phyloP scores from a whole-genome alignment of 2,888 invertebrate genomes.

The Parapristionchus giblindavisi region DNA sequence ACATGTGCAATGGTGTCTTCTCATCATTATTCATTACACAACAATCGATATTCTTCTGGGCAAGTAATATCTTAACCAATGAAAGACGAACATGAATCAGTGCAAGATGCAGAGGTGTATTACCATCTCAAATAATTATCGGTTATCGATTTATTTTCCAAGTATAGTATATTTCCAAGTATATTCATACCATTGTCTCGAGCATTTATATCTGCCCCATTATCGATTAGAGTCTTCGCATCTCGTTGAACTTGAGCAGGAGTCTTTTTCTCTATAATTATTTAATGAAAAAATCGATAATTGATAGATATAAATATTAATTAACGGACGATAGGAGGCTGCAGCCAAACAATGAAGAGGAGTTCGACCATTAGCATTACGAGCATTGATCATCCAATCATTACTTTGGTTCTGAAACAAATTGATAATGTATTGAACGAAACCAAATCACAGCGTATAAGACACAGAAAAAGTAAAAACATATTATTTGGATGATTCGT shows the following conservation, averaged over 20 bases:
- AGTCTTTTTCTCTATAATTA: not conserved
- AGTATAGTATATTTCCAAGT: too few relatives aligned
- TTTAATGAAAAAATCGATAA: too few relatives aligned
- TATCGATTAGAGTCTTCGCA: not conserved
- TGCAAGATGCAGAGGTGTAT: not conserved
- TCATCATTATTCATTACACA: not conserved
- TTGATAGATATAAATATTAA: not conserved
- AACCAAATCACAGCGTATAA: too few relatives aligned
- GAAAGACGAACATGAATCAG: not conserved
- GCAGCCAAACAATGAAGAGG: not conserved
- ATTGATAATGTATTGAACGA: too few relatives aligned
- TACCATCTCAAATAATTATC: not conserved
- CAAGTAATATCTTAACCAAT: not conserved
- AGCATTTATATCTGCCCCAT: not conserved
- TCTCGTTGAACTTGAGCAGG: not conserved
- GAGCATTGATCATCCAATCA: not conserved
- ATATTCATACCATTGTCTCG: not conserved
- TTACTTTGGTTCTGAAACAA: too few relatives aligned
- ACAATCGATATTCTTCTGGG: not conserved
- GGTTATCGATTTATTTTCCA: not conserved
- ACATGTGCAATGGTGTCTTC: constrained; percentile 9
- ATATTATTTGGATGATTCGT: too few relatives aligned
- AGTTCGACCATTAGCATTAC: not conserved
- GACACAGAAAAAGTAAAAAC: too few relatives aligned
- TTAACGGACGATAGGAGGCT: not conserved